Conservation (phyloP, 2,113 vertebrate species). For the Labeo rohita region DNA sequence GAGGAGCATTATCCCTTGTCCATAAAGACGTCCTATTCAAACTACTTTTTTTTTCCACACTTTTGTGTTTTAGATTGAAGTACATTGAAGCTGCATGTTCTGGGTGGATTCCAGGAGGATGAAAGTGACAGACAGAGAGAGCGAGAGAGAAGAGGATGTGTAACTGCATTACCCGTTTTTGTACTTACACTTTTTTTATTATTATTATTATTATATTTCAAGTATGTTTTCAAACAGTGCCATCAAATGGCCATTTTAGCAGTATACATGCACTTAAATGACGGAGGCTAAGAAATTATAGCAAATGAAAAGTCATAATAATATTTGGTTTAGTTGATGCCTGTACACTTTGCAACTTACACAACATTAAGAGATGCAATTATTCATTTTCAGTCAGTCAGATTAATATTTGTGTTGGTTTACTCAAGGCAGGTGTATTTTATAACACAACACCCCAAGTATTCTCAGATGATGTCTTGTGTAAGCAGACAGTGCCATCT, state of each 20-base stretch:
- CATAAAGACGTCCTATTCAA: conserved; percentile 48
- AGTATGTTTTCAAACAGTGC: conserved; percentile 43
- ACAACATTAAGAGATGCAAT: background rate
- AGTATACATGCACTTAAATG: background rate
- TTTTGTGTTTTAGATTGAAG: conserved; percentile 50
- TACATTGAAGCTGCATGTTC: conserved; percentile 42
- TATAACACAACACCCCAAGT: background rate
- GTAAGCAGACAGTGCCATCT: conserved; percentile 44
- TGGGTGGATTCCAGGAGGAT: conserved; percentile 33
- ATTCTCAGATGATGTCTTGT: background rate
- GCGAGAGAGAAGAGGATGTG: background rate
- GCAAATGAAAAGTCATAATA: background rate
- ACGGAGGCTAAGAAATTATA: background rate
- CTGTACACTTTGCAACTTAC: background rate
- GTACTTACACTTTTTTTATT: background rate
- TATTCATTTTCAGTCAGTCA: background rate
- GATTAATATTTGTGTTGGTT: background rate
- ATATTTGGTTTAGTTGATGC: background rate
- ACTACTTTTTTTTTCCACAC: conserved; percentile 18
- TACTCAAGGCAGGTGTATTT: background rate
- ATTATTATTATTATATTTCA: background rate
- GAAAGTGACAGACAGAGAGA: conserved; percentile 29
- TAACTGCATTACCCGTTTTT: conserved; percentile 2
- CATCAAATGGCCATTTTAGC: conserved; percentile 40
- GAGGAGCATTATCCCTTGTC: conserved; percentile 33